These are phyloP conservation scores for Rhamphomyia laevipes DNA, from an alignment of 2,888 invertebrate species.

Conservation along the genomic window DNA sequence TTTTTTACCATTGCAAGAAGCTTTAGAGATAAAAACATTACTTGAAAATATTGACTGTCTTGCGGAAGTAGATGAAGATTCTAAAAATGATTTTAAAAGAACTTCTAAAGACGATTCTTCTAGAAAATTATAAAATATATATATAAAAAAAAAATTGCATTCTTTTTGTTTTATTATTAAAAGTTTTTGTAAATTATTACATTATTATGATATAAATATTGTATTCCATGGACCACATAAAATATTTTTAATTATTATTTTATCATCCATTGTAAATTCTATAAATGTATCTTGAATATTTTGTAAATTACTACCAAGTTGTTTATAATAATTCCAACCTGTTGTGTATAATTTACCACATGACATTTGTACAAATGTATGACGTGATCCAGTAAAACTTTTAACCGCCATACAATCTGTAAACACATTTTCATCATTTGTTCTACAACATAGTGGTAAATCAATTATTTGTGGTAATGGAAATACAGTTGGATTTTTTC, in stretches of 20 bases:
- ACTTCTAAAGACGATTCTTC: no score
- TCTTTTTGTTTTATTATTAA: no score
- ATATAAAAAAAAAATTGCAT: no score
- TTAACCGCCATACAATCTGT: constrained; percentile 34
- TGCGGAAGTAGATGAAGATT: no score
- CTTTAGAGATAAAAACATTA: no score
- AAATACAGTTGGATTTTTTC: constrained; percentile 27
- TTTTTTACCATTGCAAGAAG: no score
- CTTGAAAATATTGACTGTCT: no score
- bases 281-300: constrained; percentile 23
- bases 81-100: no score
- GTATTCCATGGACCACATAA: constrained; percentile 43
- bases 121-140: no score
- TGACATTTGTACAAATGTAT: constrained; percentile 58
- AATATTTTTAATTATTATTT: constrained; percentile 20
- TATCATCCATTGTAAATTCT: constrained; percentile 22
- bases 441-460: constrained; percentile 24
- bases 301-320: constrained; percentile 46
- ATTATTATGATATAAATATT: constrained; percentile 14
- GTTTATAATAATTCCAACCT: constrained; percentile 76
- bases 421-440: constrained; percentile 14
- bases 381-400: constrained; percentile 64
- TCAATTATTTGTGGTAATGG: constrained; percentile 32
- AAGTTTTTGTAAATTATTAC: no score
- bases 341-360: constrained; percentile 57